A percentile compares a stretch with the other conserved stretches of the same genome.
Conservation (phyloP, 2,797 vertebrate genomes). For the Spinus olivaceus region DNA sequence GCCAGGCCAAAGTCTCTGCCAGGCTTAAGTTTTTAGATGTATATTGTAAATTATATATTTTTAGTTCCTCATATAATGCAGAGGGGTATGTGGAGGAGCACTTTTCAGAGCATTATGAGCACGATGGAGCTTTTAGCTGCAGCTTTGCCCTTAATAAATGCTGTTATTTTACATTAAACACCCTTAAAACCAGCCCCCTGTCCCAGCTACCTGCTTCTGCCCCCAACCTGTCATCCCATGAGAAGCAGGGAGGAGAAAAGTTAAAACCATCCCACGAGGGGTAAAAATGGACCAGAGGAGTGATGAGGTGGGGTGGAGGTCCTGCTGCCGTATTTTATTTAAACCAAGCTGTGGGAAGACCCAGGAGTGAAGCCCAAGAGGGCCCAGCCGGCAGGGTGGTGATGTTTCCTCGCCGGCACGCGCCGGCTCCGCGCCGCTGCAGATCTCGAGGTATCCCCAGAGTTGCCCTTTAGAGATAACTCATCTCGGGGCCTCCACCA, state of each 20-base stretch:
- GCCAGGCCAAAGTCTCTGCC: background rate
- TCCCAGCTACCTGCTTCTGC: background rate
- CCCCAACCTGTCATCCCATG: background rate
- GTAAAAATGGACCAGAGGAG: accelerated
- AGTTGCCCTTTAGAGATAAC: conserved; percentile 77
- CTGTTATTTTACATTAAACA: background rate
- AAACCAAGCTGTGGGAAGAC: background rate
- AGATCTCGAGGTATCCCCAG: conserved; percentile 86
- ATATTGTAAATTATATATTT: background rate
- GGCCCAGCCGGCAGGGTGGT: background rate
- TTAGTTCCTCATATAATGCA: background rate
- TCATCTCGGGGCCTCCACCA: conserved; percentile 70
- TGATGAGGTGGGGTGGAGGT: accelerated
- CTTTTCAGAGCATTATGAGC: background rate
- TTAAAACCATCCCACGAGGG: background rate
- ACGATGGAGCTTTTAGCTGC: background rate
- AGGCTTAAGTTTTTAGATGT: background rate
- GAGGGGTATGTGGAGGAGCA: background rate
- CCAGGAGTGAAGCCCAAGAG: background rate
- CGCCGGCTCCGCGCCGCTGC: conserved; percentile 73
- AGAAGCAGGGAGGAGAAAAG: background rate
- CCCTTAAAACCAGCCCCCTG: background rate
- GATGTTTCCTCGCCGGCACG: conserved; percentile 63
- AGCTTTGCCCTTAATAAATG: background rate
- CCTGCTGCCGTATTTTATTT: background rate